Base-by-base conservation (phyloP, 2,113 vertebrate species). In the Entelurus aequoreus region DNA sequence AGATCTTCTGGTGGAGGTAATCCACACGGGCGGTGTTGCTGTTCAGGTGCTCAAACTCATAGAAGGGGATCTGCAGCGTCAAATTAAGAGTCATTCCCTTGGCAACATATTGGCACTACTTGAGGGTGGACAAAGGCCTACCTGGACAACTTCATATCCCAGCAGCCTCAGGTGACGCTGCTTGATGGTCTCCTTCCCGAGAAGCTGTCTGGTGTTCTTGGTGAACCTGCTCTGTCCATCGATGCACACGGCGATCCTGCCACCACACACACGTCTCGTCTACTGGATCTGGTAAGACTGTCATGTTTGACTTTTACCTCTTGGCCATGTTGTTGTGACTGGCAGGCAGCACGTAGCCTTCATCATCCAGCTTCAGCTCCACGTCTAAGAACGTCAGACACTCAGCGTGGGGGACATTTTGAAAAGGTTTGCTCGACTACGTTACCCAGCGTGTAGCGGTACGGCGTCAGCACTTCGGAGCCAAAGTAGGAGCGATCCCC, bases 121-220 rank as follows among this genome's bases (percentile, higher is more conserved):
- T 36, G 38, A 42, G 11, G 13, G 38, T 37, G 11, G 13, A 14
- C 21, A 5, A 40, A 47, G 16, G 60, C 63, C 52, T 56, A 98
- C 95, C 94, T 97, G 94, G 48, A 98, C 89, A 50, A 98, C 91
- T 73, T 93, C 84, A 80, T 97, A 98, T 68, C 94, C 95, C 54
- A 98, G 88, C 63, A 95, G 74, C 53, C n/a, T 83, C 51, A 99
- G 88, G 47, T 98, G 96, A 65, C 95, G 90, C 69, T 92, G 93
- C 76, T 99, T 98, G 54, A 90, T 93, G 54, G 87, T 86, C 80
- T 98, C 94, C 86, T 91, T 92, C 13, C 96, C 94, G 47, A 97
- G 71, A 1, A 97, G 88, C 68, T 89, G 84, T 46, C 58, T 87
- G 53, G 70, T 87, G 16, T 91, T 91, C 46, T 71, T 6, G 13